Evolutionary conservation across 2,113 vertebrate species (phyloP).

Genomic region (Misgurnus anguillicaudatus): DNA sequence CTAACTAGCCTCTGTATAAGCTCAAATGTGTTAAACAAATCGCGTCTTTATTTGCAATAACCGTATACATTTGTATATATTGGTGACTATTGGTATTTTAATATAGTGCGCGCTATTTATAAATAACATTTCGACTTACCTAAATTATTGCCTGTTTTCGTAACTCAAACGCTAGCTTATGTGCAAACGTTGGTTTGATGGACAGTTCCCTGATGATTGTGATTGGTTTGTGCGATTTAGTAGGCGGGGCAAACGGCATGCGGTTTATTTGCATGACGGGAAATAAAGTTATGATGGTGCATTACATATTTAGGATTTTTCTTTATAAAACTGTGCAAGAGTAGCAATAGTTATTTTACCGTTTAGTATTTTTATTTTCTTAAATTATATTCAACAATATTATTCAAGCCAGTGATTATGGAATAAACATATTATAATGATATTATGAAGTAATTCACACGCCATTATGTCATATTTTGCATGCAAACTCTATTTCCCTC

Average conservation of each 20-base stretch:
- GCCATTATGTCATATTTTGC: background rate
- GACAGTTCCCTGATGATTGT: background rate
- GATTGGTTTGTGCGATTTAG: conserved; percentile 17
- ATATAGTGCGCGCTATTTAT: background rate
- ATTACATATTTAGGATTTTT: background rate
- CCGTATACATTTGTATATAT: background rate
- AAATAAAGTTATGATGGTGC: background rate
- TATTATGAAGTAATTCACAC: background rate
- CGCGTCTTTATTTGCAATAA: background rate
- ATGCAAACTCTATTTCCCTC: background rate
- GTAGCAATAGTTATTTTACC: too few species aligned
- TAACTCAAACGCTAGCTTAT: conserved; percentile 13
- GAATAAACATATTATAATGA: background rate
- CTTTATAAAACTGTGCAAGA: background rate
- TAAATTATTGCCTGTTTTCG: background rate
- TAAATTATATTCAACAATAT: too few species aligned
- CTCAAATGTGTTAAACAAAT: background rate
- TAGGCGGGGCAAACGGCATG: conserved; percentile 3
- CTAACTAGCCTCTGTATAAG: conserved; percentile 12
- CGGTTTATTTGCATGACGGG: background rate
- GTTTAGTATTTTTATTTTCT: too few species aligned
- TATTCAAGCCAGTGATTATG: background rate
- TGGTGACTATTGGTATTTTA: background rate
- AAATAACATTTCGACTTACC: conserved; percentile 4
- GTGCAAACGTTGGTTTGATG: conserved; percentile 15